These are phyloP conservation scores for Esox lucius DNA, from an alignment of 2,797 vertebrate genomes.

Conservation along the genomic window DNA sequence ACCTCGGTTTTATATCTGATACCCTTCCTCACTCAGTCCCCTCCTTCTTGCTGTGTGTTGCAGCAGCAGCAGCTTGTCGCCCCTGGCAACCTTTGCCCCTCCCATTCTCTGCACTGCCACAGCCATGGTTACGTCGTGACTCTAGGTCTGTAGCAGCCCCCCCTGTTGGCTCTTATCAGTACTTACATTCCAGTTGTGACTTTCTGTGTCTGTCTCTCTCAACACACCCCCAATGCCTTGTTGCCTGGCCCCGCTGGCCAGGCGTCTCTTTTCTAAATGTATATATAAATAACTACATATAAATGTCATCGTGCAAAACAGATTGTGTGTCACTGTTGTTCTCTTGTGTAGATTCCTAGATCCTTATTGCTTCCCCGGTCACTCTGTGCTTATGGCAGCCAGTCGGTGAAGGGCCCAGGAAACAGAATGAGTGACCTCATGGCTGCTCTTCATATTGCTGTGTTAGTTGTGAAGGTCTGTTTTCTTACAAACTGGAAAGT, in stretches of 20 bases:
- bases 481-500: slow-evolving; percentile 56
- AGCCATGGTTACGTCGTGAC: slow-evolving; percentile 42
- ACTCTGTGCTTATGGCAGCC: slow-evolving; percentile 25
- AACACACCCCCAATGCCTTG: slow-evolving; percentile 54
- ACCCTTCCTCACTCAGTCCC: not conserved
- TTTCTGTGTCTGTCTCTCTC: slow-evolving; percentile 17
- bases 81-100: not conserved
- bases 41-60: slow-evolving; percentile 4
- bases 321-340: slow-evolving; percentile 25
- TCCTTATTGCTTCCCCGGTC: slow-evolving; percentile 24
- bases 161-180: slow-evolving; percentile 46
- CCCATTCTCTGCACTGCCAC: slow-evolving; percentile 22
- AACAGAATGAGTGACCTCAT: slow-evolving; percentile 23
- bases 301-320: slow-evolving; percentile 41
- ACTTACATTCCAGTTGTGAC: slow-evolving; percentile 61
- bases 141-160: slow-evolving; percentile 26
- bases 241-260: slow-evolving; percentile 31
- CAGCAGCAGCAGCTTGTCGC: slow-evolving; percentile 20
- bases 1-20: not conserved
- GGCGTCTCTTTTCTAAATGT: slow-evolving; percentile 53
- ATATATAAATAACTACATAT: slow-evolving; percentile 52
- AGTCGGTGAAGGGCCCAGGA: slow-evolving; percentile 8
- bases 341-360: slow-evolving; percentile 16
- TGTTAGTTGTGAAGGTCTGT: slow-evolving; percentile 52
- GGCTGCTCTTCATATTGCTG: slow-evolving; percentile 41